Conservation (phyloP, 2,888 invertebrate species). For the Ferrisia virgata region DNA sequence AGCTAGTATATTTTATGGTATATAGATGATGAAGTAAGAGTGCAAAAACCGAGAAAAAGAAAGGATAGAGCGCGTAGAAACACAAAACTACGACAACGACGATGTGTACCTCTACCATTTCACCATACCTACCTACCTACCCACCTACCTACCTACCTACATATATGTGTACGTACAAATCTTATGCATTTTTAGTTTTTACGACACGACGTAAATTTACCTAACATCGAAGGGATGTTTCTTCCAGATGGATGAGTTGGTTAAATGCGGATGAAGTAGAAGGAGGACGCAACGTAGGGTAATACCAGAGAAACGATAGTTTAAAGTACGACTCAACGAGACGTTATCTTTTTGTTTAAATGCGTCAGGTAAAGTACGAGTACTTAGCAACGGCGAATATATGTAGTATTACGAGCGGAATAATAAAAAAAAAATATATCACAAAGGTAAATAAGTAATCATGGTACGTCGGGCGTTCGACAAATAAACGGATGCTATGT, state of each 20-base stretch:
- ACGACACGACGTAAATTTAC: neutral
- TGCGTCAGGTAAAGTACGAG: neutral
- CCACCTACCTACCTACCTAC: too few relatives aligned
- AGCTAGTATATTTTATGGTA: neutral
- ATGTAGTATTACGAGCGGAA: too few relatives aligned
- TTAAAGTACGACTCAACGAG: too few relatives aligned
- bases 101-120: too few relatives aligned
- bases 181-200: neutral
- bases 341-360: constrained; percentile 9
- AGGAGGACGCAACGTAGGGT: too few relatives aligned
- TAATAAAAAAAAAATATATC: neutral
- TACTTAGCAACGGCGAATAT: neutral
- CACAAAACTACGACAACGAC: neutral
- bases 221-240: neutral
- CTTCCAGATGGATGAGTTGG: too few relatives aligned
- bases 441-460: constrained; percentile 33
- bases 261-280: too few relatives aligned
- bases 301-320: too few relatives aligned
- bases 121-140: too few relatives aligned
- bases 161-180: neutral
- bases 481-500: constrained; percentile 24
- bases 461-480: constrained; percentile 7
- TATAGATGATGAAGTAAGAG: neutral
- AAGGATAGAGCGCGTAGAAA: neutral
- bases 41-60: neutral